These are phyloP conservation scores for Chesias legatella DNA, from an alignment of 2,888 invertebrate genomes.

Conservation along the genomic window DNA sequence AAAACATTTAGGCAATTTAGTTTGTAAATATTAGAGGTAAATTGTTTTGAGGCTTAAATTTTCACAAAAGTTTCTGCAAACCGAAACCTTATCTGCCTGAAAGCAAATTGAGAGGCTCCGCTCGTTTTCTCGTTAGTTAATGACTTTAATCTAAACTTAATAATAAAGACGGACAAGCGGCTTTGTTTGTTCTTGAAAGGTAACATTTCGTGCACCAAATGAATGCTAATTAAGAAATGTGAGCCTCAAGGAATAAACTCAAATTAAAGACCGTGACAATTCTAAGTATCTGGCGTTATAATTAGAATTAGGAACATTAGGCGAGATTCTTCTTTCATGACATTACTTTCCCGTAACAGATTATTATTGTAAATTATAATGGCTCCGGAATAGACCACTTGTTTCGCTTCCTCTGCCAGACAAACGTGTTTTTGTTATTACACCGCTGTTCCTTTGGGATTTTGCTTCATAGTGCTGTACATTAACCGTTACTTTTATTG, in stretches of 20 bases:
- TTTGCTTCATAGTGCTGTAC: too few relatives aligned
- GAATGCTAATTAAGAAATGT: slow-evolving; percentile 68
- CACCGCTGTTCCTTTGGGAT: too few relatives aligned
- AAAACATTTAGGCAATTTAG: slow-evolving; percentile 16
- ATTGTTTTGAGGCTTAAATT: slow-evolving; percentile 34
- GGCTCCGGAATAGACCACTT: too few relatives aligned
- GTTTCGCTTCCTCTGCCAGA: too few relatives aligned
- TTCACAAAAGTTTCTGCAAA: slow-evolving; percentile 48
- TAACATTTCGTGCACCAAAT: slow-evolving; percentile 63
- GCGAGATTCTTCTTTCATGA: slow-evolving; percentile 20
- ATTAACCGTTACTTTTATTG: too few relatives aligned
- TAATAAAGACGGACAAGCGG: slow-evolving; percentile 71
- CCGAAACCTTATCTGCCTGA: slow-evolving; percentile 48
- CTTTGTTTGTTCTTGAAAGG: slow-evolving; percentile 70
- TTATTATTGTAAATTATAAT: slow-evolving; percentile 1
- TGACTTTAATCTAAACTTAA: slow-evolving; percentile 74
- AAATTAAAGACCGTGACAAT: slow-evolving; percentile 52
- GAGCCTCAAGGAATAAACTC: slow-evolving; percentile 50
- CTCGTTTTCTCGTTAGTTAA: slow-evolving; percentile 66
- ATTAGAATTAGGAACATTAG: slow-evolving; percentile 41
- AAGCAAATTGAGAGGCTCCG: slow-evolving; percentile 55
- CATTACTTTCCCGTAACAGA: slow-evolving; percentile 2
- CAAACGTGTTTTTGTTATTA: too few relatives aligned
- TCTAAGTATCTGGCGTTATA: slow-evolving; percentile 40
- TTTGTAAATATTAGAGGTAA: slow-evolving; percentile 15